These are phyloP conservation scores for Ametastegia equiseti DNA, from an alignment of 2,888 invertebrate species.

Conservation along the genomic window DNA sequence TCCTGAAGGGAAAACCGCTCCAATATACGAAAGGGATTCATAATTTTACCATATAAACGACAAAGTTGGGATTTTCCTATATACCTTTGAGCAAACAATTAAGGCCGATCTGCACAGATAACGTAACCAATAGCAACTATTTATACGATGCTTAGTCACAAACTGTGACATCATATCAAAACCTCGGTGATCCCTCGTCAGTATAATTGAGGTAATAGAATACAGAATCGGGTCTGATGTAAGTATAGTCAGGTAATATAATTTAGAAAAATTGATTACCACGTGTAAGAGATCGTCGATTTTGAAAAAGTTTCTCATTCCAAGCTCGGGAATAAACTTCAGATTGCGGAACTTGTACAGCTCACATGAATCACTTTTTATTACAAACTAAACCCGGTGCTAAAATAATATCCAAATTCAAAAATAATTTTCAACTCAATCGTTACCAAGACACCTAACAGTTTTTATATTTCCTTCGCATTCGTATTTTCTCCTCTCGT, in stretches of 20 bases:
- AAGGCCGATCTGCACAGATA: not conserved
- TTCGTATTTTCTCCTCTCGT: not conserved
- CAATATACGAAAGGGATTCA: conserved; percentile 6
- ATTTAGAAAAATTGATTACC: not conserved
- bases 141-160: not conserved
- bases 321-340: too few relatives aligned
- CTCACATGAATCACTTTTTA: conserved; percentile 2
- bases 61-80: not conserved
- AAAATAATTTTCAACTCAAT: conserved; percentile 3
- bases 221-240: too few relatives aligned
- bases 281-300: not conserved
- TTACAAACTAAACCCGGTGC: not conserved
- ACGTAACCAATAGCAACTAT: not conserved
- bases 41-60: not conserved
- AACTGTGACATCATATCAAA: not conserved
- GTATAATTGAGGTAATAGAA: not conserved
- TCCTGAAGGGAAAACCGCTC: not conserved
- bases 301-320: too few relatives aligned
- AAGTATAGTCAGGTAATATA: not conserved
- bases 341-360: not conserved
- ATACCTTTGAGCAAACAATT: conserved; percentile 9
- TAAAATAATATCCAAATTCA: conserved; percentile 14
- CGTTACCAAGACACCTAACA: not conserved
- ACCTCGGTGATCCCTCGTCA: not conserved
- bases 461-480: not conserved